phyloP scores from a whole-genome alignment of 2,888 invertebrate species.

The Eupithecia exiguata region DNA sequence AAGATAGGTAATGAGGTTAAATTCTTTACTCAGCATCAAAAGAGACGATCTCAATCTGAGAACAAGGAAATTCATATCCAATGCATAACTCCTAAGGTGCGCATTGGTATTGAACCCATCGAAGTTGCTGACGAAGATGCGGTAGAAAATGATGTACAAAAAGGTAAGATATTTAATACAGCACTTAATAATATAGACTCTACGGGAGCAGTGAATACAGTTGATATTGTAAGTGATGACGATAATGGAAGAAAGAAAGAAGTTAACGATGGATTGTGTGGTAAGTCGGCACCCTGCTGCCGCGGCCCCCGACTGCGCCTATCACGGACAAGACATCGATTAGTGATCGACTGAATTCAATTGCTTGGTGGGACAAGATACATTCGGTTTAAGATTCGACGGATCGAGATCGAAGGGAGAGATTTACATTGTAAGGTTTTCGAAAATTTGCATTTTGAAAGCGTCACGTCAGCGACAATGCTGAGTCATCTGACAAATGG shows the following conservation, averaged over 20 bases:
- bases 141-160: conserved; percentile 80
- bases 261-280: conserved; percentile 85
- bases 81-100: conserved; percentile 63
- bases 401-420: conserved; percentile 77
- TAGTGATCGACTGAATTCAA: conserved; percentile 84
- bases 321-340: conserved; percentile 84
- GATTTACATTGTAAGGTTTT: conserved; percentile 81
- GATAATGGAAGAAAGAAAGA: conserved; percentile 82
- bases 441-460: conserved; percentile 83
- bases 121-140: conserved; percentile 78
- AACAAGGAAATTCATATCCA: conserved; percentile 66
- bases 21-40: conserved; percentile 61
- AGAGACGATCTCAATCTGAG: conserved; percentile 54
- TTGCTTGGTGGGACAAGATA: conserved; percentile 79
- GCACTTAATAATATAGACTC: conserved; percentile 70
- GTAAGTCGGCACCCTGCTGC: conserved; percentile 84
- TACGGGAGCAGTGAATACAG: conserved; percentile 66
- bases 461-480: conserved; percentile 81
- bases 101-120: conserved; percentile 58
- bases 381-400: conserved; percentile 69
- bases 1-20: conserved; percentile 85
- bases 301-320: conserved; percentile 82
- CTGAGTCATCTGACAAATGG: conserved; percentile 83
- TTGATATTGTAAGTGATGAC: conserved; percentile 70
- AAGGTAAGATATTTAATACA: conserved; percentile 73